Percentiles rank a stretch among this genome's conserved stretches.
phyloP scores from a whole-genome alignment of 2,113 vertebrate species.

The Micromys minutus region DNA sequence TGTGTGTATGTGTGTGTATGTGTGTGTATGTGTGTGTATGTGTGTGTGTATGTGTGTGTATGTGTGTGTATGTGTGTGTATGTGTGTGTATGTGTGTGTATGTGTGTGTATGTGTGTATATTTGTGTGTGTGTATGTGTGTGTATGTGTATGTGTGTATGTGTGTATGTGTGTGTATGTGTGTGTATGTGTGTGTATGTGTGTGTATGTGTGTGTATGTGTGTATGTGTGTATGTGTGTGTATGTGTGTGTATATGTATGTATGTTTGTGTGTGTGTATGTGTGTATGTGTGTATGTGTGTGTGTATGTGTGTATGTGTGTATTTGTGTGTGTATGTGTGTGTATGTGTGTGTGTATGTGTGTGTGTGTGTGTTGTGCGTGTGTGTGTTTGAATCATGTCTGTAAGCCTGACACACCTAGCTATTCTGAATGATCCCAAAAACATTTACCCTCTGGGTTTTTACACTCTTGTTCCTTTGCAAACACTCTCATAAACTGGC shows the following conservation, averaged over 20 bases:
- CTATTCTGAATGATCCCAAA: neutral
- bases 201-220: neutral
- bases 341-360: neutral
- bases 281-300: no score
- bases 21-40: no score
- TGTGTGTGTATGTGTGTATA: neutral
- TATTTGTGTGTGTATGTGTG: no score
- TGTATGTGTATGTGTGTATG: no score
- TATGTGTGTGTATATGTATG: neutral
- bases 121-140: no score
- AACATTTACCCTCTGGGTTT: neutral
- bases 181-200: neutral
- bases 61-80: neutral
- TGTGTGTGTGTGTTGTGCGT: neutral
- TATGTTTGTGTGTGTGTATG: no score
- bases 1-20: neutral
- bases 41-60: neutral
- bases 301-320: no score
- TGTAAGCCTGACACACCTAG: neutral
- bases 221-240: neutral
- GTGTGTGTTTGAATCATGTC: neutral
- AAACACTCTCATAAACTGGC: neutral
- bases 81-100: neutral
- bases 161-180: neutral
- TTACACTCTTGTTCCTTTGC: neutral